Evolutionary conservation across 1,140 invertebrate genomes (phyloP).

Genomic region (Bombus haemorrhoidalis): DNA sequence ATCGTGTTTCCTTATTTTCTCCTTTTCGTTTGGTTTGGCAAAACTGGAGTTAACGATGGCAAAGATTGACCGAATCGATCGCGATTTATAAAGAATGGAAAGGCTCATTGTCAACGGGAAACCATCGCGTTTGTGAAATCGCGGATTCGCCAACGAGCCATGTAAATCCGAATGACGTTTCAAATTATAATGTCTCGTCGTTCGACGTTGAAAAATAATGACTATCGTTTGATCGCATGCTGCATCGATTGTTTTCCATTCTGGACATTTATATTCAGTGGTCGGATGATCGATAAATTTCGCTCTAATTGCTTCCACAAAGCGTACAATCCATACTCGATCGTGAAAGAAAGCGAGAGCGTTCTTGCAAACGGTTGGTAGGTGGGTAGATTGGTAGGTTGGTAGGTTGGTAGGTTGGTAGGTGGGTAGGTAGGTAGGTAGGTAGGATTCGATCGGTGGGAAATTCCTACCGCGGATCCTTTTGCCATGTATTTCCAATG

Average conservation of each 20-base stretch:
- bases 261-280: neutral
- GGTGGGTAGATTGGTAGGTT: neutral
- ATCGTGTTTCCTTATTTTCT: slow-evolving; percentile 45
- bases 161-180: slow-evolving; percentile 17
- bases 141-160: neutral
- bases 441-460: neutral
- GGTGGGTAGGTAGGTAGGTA: too few relatives aligned
- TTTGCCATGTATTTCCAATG: slow-evolving; percentile 39
- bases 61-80: too few relatives aligned
- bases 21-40: neutral
- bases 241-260: neutral
- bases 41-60: neutral
- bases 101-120: neutral
- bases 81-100: neutral
- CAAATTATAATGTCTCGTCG: slow-evolving; percentile 17
- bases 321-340: neutral
- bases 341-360: neutral
- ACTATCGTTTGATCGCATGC: neutral
- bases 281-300: slow-evolving; percentile 45
- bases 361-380: neutral
- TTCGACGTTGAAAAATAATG: neutral
- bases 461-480: neutral
- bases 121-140: neutral
- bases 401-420: too few relatives aligned
- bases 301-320: slow-evolving; percentile 45